Conservation (phyloP, 1,140 invertebrate genomes). For the Listronotus oregonensis region DNA sequence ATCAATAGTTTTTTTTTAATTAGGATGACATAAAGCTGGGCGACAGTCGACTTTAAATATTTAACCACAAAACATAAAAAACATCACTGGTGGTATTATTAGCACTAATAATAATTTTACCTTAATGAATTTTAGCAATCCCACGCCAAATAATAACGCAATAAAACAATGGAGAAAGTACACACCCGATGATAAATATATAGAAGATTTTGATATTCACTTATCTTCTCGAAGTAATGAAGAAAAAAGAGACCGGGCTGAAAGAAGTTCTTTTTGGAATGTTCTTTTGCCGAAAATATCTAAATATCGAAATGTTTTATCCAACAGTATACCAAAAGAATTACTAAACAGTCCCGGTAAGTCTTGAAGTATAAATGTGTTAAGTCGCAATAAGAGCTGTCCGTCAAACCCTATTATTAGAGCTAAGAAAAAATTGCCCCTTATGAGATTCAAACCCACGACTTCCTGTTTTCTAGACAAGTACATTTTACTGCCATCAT, state of each 20-base stretch:
- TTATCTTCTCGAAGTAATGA: neutral
- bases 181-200: constrained; percentile 57
- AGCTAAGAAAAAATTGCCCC: too few species aligned
- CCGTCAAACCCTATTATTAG: too few species aligned
- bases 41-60: too few species aligned
- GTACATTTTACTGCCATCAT: too few species aligned
- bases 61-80: too few species aligned
- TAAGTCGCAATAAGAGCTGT: too few species aligned
- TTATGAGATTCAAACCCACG: too few species aligned
- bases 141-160: constrained; percentile 61
- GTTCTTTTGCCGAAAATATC: constrained; percentile 45
- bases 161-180: constrained; percentile 64
- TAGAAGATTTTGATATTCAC: constrained; percentile 54
- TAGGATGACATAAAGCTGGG: too few species aligned
- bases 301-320: constrained; percentile 28
- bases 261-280: constrained; percentile 48
- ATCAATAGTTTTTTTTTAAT: too few species aligned
- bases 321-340: constrained; percentile 41
- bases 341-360: constrained; percentile 46
- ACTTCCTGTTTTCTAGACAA: too few species aligned
- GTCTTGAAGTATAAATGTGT: neutral
- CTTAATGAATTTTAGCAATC: constrained; percentile 55
- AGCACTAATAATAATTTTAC: too few species aligned
- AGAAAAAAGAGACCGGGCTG: constrained; percentile 27
- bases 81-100: too few species aligned